phyloP scores from a whole-genome alignment of 2,888 invertebrate genomes.

The Yponomeuta cagnagella region DNA sequence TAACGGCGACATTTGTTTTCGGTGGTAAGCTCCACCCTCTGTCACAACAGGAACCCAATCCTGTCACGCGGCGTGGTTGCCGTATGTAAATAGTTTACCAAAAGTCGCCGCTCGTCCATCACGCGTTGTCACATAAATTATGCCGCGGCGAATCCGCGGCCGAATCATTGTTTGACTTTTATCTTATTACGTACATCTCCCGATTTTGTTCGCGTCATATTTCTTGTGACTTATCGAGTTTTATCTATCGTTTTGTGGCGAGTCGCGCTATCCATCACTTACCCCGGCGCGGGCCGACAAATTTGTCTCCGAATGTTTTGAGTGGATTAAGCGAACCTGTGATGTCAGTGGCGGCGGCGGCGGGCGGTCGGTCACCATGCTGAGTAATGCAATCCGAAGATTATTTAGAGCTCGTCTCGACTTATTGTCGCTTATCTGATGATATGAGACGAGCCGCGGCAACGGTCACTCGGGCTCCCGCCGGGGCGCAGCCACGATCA shows the following conservation, averaged over 20 bases:
- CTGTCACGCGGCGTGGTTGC: slow-evolving; percentile 56
- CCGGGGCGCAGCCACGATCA: slow-evolving; percentile 25
- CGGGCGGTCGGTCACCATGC: slow-evolving; percentile 44
- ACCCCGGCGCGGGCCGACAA: slow-evolving; percentile 65
- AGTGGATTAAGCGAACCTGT: slow-evolving; percentile 69
- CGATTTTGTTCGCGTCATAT: slow-evolving; percentile 76
- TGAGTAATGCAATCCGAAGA: slow-evolving; percentile 61
- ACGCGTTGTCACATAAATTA: slow-evolving; percentile 76
- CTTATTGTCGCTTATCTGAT: slow-evolving; percentile 71
- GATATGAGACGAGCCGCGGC: slow-evolving; percentile 38
- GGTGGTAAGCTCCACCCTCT: slow-evolving; percentile 73
- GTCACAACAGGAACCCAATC: slow-evolving; percentile 72
- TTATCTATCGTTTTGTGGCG: slow-evolving; percentile 74
- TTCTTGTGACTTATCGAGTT: slow-evolving; percentile 74
- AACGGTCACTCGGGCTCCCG: slow-evolving; percentile 26
- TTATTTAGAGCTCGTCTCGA: slow-evolving; percentile 68
- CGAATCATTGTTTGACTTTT: slow-evolving; percentile 76
- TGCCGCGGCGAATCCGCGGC: slow-evolving; percentile 76
- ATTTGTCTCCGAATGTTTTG: slow-evolving; percentile 71
- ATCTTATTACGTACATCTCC: slow-evolving; percentile 76
- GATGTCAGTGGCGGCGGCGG: slow-evolving; percentile 39
- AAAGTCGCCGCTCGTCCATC: slow-evolving; percentile 76
- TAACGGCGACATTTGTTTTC: slow-evolving; percentile 75
- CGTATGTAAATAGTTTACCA: slow-evolving; percentile 76
- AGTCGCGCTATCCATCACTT: slow-evolving; percentile 71